Conservation (phyloP, 2,113 vertebrate genomes). For the Perccottus glenii region DNA sequence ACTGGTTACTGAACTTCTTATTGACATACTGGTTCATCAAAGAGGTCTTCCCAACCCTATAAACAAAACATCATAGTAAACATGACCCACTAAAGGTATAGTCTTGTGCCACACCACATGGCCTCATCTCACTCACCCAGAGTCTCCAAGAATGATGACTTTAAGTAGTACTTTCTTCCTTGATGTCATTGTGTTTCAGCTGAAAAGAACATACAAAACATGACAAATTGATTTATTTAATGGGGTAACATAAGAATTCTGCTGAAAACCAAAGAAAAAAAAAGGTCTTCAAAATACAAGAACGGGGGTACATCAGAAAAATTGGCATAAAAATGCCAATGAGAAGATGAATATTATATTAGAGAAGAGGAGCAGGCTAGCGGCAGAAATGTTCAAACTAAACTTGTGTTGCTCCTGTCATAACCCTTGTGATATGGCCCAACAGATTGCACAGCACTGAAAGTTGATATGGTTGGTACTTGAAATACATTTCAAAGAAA, state of each 20-base stretch:
- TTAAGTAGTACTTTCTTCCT: slow-evolving; percentile 82
- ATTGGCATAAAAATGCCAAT: too few species aligned
- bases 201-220: slow-evolving; percentile 26
- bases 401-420: too few species aligned
- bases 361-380: neutral
- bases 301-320: too few species aligned
- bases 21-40: slow-evolving; percentile 99
- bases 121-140: slow-evolving; percentile 65
- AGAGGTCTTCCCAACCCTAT: slow-evolving; percentile 93
- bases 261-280: too few species aligned
- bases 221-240: too few species aligned
- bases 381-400: neutral
- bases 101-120: slow-evolving; percentile 3
- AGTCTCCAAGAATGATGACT: slow-evolving; percentile 81
- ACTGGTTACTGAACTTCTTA: slow-evolving; percentile 99
- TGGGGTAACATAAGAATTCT: too few species aligned
- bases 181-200: slow-evolving; percentile 75
- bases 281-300: too few species aligned
- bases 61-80: slow-evolving; percentile 3
- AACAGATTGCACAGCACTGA: slow-evolving; percentile 7
- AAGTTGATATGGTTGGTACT: slow-evolving; percentile 1
- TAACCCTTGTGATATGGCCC: neutral
- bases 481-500: slow-evolving; percentile 27
- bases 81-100: slow-evolving; percentile 10
- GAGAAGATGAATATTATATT: too few species aligned